Base-by-base conservation (phyloP, 2,113 vertebrate species). In the Protomyctophum bolini region DNA sequence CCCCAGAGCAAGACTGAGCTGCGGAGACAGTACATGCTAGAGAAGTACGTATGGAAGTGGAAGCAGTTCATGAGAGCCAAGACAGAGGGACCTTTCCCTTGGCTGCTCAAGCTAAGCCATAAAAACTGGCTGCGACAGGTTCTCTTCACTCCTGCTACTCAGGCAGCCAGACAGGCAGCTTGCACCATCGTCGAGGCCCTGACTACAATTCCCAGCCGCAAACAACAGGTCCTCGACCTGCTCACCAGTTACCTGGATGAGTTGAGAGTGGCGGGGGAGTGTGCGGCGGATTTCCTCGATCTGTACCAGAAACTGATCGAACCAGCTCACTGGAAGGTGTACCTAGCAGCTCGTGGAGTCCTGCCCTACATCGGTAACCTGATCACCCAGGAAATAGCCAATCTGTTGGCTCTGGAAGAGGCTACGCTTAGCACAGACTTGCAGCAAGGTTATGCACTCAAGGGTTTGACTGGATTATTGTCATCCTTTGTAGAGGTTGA, bases 51-150 rank as follows among this genome's bases (percentile, higher is more conserved):
- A 1, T 99, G 98, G 97, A 96, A 98, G 68, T 99, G 98, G 98
- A 99, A 98, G 58, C 97, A 98, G 89, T 98, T 97, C 73, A 92
- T 95, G 92, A 95, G 95, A 89, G 77, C 94, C 79, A 77, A 96
- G 93, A 74, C 97, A 82, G 93, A 96, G 93, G 83, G 92, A 88
- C 51, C 95, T 89, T 70, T 97, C 94, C 72, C 92, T 87, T 85
- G 97, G 89, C 73, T 94, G 52, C 98, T 99, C 76, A 98, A 97
- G 72, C 93, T 99, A 83, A 97, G 98, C 29, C 98, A 99, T 82
- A 99, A 99, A 89, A 99, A 99, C 79, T 99, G 98, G 98, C 91
- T 99, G 67, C 91, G 97, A 45, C 98, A 98, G 98, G 97, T 99
- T n/a, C 94, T 99, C 62, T 99, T 99, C 63, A 99, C 98, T 45